Evolutionary conservation across 2,113 vertebrate species (phyloP).

Genomic region (Willisornis vidua): DNA sequence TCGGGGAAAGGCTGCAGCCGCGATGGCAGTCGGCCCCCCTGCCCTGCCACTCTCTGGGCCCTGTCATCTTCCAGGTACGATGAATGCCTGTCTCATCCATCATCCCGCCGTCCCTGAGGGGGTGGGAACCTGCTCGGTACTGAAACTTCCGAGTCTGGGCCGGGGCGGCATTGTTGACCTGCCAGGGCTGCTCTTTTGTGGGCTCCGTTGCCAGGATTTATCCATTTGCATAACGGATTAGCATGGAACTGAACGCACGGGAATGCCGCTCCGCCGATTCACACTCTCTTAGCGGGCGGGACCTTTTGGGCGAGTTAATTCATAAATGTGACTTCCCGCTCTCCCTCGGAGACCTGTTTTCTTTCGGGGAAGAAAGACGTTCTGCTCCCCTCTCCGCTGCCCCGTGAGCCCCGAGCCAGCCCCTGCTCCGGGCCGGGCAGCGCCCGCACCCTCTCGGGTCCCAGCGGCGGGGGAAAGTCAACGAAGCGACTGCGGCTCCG

Average conservation of each 20-base stretch:
- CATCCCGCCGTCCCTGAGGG: not conserved
- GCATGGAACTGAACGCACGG: not conserved
- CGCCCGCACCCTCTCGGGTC: not conserved
- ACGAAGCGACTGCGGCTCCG: not conserved
- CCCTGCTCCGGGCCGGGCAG: no score
- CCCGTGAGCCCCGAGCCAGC: not conserved
- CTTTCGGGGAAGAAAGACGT: not conserved
- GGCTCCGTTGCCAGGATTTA: conserved; percentile 28
- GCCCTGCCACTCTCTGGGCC: not conserved
- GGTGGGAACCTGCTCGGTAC: conserved; percentile 6
- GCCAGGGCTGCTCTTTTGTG: conserved; percentile 37
- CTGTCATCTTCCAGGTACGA: conserved; percentile 55
- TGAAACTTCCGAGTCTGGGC: conserved; percentile 36
- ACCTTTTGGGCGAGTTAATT: not conserved
- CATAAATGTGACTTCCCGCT: not conserved
- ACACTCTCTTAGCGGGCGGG: not conserved
- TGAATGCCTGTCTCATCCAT: conserved; percentile 37
- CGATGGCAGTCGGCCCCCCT: no score
- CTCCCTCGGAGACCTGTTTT: not conserved
- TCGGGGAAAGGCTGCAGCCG: not conserved
- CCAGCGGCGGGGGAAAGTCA: not conserved
- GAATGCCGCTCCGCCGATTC: not conserved
- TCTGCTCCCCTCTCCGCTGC: not conserved
- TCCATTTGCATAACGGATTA: conserved; percentile 2
- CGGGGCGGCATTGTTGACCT: conserved; percentile 51